Base-by-base conservation (phyloP, 2,113 vertebrate species). In the Cairina moschata region DNA sequence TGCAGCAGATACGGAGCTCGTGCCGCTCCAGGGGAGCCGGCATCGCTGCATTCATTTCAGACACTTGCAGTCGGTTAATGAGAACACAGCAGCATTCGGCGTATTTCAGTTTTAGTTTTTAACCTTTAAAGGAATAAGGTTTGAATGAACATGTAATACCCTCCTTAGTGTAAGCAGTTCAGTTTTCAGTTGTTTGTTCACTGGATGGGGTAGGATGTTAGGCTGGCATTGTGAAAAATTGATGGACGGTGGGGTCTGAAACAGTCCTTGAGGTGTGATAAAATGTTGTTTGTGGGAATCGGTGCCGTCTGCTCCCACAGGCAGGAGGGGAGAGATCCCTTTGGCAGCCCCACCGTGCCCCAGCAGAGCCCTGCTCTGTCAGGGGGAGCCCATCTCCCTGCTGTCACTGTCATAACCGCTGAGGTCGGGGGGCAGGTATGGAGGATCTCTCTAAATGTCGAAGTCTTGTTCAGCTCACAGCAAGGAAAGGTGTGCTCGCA, bases 251-350 rank as follows among this genome's bases (percentile, higher is more conserved):
- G 63, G n/a, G 29, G 17, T 42, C 5, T 26, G 80, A 76, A 83
- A 63, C 44, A 20, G 6, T 67, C 36, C 50, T 65, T 29, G 18
- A 32, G 42, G 20, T 5, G 56, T 7, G 52, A 8, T 20, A 6
- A 74, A 48, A 7, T 44, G 11, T 5, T 28, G 20, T 29, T 90
- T 5, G 1, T 52, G 29, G 81, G 67, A 50, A 21, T 88, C 4
- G 1, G 46, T 52, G 44, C 63, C 0, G 0, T 26, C 15, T 13
- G 58, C 50, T 83, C 69, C 46, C 0, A 1, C 40, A 62, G 3
- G 55, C 67, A 12, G 52, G 25, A 63, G 72, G 60, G 72, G 63
- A 38, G 1, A 0, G 65, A 32, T 48, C 48, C 42, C 48, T 44
- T 48, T 1, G 0, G 2, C 48, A 69, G 31, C 42, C 52, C n/a